These are phyloP conservation scores for Aphelocoma californica DNA, from an alignment of 2,797 vertebrate genomes.

Conservation along the genomic window DNA sequence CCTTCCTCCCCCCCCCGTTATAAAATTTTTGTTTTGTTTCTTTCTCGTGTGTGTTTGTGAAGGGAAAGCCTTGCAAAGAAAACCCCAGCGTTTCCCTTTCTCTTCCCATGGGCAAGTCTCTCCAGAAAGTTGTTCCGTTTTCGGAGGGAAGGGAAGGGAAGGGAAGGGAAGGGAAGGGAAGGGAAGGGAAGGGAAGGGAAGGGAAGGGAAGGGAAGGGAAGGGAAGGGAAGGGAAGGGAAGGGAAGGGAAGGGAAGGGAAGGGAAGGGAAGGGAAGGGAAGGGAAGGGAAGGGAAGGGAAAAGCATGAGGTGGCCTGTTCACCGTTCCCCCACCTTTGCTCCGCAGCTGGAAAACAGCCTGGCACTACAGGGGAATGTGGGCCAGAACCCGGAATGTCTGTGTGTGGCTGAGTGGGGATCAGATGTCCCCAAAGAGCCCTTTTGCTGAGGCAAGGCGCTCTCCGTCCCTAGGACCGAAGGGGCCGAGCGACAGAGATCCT, in stretches of 20 bases:
- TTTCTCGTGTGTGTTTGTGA: neutral
- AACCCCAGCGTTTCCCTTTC: neutral
- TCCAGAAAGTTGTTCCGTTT: neutral
- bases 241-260: neutral
- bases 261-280: neutral
- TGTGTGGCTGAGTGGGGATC: neutral
- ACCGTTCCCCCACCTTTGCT: neutral
- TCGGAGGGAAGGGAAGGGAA: neutral
- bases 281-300: too few relatives aligned
- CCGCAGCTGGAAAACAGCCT: neutral
- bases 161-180: neutral
- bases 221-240: neutral
- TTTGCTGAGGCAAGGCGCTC: neutral
- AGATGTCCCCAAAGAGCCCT: neutral
- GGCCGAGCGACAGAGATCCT: neutral
- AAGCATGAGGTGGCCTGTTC: neutral
- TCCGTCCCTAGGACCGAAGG: neutral
- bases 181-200: neutral
- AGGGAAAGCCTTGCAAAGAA: neutral
- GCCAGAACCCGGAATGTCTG: neutral
- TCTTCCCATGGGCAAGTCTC: neutral
- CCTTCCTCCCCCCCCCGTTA: too few relatives aligned
- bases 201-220: neutral
- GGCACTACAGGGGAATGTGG: neutral
- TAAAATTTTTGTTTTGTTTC: neutral